Evolutionary conservation across 2,113 vertebrate species (phyloP).

Genomic region (Fulica atra): DNA sequence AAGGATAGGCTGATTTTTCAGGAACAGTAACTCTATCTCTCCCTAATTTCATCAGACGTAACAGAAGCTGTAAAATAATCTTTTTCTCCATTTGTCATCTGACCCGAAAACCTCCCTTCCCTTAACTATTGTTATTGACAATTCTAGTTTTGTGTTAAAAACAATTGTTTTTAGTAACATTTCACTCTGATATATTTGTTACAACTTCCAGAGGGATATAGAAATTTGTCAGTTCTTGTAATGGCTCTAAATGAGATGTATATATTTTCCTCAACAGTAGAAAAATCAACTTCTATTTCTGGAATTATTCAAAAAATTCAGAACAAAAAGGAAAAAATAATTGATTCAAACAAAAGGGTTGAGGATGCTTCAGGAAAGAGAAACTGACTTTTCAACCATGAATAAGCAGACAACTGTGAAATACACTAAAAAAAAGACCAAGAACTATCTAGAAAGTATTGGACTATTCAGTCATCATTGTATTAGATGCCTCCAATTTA

Average conservation of each 20-base stretch:
- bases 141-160: neutral
- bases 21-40: neutral
- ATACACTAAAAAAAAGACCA: neutral
- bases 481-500: neutral
- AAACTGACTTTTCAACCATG: neutral
- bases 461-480: neutral
- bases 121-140: neutral
- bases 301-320: neutral
- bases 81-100: neutral
- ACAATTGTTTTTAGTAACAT: neutral
- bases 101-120: neutral
- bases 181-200: neutral
- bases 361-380: neutral
- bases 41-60: neutral
- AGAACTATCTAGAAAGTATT: neutral
- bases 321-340: neutral
- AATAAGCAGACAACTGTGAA: neutral
- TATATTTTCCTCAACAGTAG: neutral
- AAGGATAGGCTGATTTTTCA: neutral
- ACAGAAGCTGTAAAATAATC: neutral
- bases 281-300: neutral
- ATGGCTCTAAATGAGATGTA: neutral
- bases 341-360: neutral
- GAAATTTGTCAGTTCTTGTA: neutral
- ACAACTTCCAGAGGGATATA: neutral